A percentile compares a stretch with the other conserved stretches of the same genome.
Evolutionary conservation across 2,888 invertebrate genomes (phyloP).

Genomic region (Sarcophaga caerulescens): DNA sequence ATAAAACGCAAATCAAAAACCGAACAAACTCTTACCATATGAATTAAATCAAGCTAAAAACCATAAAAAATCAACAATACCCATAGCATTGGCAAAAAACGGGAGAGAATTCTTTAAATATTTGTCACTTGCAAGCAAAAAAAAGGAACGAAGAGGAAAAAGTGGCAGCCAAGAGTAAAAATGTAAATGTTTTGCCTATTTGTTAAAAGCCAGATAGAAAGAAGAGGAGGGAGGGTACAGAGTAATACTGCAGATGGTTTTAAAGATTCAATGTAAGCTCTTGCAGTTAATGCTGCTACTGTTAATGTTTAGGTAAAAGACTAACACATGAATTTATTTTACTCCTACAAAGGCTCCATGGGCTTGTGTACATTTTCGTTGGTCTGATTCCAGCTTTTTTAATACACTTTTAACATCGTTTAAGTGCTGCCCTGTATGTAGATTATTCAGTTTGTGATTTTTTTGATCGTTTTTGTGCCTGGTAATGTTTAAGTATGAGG

Average conservation of each 20-base stretch:
- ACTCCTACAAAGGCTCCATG: slow-evolving; percentile 45
- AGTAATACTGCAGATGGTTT: slow-evolving; percentile 7
- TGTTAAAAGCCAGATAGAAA: slow-evolving; percentile 42
- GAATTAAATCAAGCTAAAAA: slow-evolving; percentile 67
- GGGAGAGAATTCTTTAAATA: slow-evolving; percentile 51
- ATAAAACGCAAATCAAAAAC: neutral
- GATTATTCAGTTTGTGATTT: slow-evolving; percentile 47
- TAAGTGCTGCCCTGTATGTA: slow-evolving; percentile 66
- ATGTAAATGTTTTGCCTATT: slow-evolving; percentile 66
- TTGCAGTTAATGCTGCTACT: slow-evolving; percentile 40
- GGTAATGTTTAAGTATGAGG: slow-evolving; percentile 60
- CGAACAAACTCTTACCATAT: slow-evolving; percentile 53
- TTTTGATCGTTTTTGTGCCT: slow-evolving; percentile 38
- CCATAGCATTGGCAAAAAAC: slow-evolving; percentile 7
- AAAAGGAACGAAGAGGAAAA: neutral
- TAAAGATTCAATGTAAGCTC: slow-evolving; percentile 56
- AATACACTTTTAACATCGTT: slow-evolving; percentile 66
- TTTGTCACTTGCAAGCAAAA: slow-evolving; percentile 60
- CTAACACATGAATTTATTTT: slow-evolving; percentile 64
- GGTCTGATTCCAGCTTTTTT: slow-evolving; percentile 28
- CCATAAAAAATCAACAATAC: slow-evolving; percentile 63
- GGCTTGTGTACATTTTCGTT: slow-evolving; percentile 24
- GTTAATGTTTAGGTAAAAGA: slow-evolving; percentile 57
- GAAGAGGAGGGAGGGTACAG: neutral
- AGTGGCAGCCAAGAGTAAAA: slow-evolving; percentile 9